phyloP scores from a whole-genome alignment of 2,888 invertebrate species.

The Lepas anatifera region DNA sequence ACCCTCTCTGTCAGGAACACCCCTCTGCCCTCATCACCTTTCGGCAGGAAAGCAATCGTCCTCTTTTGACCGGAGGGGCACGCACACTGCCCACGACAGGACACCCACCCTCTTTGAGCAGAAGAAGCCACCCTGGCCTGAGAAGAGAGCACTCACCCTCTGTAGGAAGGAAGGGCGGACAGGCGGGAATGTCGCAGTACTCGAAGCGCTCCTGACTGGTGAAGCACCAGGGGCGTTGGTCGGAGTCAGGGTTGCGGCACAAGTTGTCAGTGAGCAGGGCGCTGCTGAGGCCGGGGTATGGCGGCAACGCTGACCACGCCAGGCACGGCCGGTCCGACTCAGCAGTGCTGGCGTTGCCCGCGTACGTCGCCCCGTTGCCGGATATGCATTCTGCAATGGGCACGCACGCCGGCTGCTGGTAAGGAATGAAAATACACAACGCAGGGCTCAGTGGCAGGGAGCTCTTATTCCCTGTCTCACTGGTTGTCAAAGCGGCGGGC shows the following conservation, averaged over 20 bases:
- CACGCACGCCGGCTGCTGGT: too few relatives aligned
- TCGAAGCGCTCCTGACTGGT: constrained; percentile 36
- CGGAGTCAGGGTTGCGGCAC: constrained; percentile 43
- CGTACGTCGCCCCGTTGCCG: constrained; percentile 2
- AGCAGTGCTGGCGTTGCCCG: constrained; percentile 10
- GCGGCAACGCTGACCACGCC: not conserved
- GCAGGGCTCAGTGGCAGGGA: too few relatives aligned
- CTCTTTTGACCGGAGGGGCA: too few relatives aligned
- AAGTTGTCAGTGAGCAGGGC: constrained; percentile 34
- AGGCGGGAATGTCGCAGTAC: constrained; percentile 40
- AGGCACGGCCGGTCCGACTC: not conserved
- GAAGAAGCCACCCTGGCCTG: too few relatives aligned
- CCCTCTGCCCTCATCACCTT: too few relatives aligned
- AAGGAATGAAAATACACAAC: too few relatives aligned
- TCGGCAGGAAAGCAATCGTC: too few relatives aligned
- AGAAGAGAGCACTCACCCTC: not conserved
- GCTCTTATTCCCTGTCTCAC: too few relatives aligned
- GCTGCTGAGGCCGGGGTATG: not conserved
- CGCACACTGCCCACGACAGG: too few relatives aligned
- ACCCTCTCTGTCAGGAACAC: too few relatives aligned
- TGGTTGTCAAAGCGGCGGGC: too few relatives aligned
- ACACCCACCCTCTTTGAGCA: too few relatives aligned
- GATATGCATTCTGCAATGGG: not conserved
- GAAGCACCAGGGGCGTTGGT: constrained; percentile 45
- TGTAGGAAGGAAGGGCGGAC: not conserved